Percentiles rank a stretch among this genome's conserved stretches.
Conservation (phyloP, 2,113 vertebrate genomes). For the Microtus oregoni region DNA sequence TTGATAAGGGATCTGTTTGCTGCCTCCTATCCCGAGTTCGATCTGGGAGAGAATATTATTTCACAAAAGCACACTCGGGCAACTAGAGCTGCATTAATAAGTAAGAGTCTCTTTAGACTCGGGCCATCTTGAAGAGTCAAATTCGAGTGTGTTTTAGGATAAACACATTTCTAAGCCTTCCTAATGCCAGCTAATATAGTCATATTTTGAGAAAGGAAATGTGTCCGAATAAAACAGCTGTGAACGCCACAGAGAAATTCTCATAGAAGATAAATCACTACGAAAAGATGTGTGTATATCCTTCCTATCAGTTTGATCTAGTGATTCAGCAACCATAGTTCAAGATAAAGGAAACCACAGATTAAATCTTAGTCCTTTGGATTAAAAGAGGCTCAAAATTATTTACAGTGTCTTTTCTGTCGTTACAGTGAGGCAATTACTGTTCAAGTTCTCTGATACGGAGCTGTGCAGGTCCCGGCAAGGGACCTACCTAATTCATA, state of each 20-base stretch:
- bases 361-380: slow-evolving; percentile 4
- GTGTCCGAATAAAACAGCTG: slow-evolving; percentile 59
- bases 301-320: neutral
- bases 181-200: slow-evolving; percentile 50
- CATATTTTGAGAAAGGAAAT: slow-evolving; percentile 64
- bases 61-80: slow-evolving; percentile 61
- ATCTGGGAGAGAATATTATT: slow-evolving; percentile 40
- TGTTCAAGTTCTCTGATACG: neutral
- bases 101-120: slow-evolving; percentile 42
- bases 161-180: slow-evolving; percentile 71
- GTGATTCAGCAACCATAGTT: slow-evolving; percentile 42
- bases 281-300: neutral
- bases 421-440: neutral
- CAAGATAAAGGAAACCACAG: slow-evolving; percentile 27
- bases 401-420: neutral
- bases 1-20: slow-evolving; percentile 46
- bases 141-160: slow-evolving; percentile 68
- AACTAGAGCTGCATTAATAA: slow-evolving; percentile 49
- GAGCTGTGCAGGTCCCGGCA: neutral
- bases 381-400: slow-evolving; percentile 3
- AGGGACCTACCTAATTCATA: neutral
- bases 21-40: neutral
- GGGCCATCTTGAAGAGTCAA: slow-evolving; percentile 54
- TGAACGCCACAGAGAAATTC: slow-evolving; percentile 47
- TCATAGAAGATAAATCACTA: slow-evolving; percentile 19